Evolutionary conservation across 2,797 vertebrate genomes (phyloP).

Genomic region (Prionace glauca): DNA sequence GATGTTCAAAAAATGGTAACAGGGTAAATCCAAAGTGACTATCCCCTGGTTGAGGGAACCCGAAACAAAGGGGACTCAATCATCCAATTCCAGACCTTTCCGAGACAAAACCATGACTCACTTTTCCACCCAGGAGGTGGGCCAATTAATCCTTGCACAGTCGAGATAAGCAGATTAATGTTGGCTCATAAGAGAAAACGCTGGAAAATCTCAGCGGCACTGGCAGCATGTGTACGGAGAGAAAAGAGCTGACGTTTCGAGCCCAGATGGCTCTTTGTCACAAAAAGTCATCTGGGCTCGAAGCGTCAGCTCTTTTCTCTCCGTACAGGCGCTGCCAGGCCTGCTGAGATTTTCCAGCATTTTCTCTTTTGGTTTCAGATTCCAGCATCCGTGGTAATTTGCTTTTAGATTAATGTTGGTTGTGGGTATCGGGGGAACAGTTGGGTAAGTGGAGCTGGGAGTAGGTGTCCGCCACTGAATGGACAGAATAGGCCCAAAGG

Average conservation of each 20-base stretch:
- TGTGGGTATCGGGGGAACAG: background rate
- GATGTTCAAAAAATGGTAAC: background rate
- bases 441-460: background rate
- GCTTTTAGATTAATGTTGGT: background rate
- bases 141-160: background rate
- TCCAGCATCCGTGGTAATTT: too few species aligned
- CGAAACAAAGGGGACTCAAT: background rate
- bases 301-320: too few species aligned
- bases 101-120: background rate
- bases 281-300: too few species aligned
- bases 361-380: too few species aligned
- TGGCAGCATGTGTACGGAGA: too few species aligned
- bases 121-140: background rate
- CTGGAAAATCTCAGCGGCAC: too few species aligned
- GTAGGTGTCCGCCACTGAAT: background rate
- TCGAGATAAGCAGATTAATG: background rate
- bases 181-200: too few species aligned
- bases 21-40: background rate
- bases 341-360: too few species aligned
- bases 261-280: too few species aligned
- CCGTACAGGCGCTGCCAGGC: too few species aligned
- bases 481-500: background rate
- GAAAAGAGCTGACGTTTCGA: too few species aligned
- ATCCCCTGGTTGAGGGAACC: background rate
- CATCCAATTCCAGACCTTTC: background rate